Evolutionary conservation across 2,113 vertebrate genomes (phyloP).

Genomic region (Nycticryphes semicollaris): DNA sequence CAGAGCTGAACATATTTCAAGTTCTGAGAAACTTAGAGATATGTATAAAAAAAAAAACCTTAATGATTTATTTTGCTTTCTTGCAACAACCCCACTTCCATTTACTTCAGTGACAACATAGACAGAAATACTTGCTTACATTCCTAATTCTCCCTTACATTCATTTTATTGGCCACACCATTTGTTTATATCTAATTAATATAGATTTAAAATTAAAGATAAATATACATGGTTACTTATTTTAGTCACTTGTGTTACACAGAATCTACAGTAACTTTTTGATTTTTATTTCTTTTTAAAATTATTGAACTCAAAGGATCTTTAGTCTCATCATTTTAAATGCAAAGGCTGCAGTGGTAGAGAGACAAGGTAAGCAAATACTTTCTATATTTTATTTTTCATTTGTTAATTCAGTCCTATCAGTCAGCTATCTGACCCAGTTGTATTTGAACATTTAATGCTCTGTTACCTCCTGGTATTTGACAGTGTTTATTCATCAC

Average conservation of each 20-base stretch:
- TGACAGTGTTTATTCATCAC: slow-evolving; percentile 43
- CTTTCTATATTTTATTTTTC: neutral
- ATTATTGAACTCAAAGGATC: neutral
- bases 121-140: neutral
- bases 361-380: neutral
- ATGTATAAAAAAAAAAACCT: neutral
- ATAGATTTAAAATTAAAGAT: neutral
- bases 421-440: neutral
- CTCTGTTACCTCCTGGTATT: neutral
- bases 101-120: neutral
- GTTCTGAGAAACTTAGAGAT: neutral
- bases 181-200: neutral
- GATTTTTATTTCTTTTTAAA: neutral
- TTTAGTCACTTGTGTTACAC: neutral
- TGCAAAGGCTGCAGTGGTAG: neutral
- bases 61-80: neutral
- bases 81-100: neutral
- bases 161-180: neutral
- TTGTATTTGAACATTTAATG: neutral
- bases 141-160: neutral
- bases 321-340: neutral
- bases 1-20: neutral
- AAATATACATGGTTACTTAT: neutral
- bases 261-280: neutral
- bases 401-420: slow-evolving; percentile 21